Conservation (phyloP, 1,140 invertebrate genomes). For the Andricus grossulariae region DNA sequence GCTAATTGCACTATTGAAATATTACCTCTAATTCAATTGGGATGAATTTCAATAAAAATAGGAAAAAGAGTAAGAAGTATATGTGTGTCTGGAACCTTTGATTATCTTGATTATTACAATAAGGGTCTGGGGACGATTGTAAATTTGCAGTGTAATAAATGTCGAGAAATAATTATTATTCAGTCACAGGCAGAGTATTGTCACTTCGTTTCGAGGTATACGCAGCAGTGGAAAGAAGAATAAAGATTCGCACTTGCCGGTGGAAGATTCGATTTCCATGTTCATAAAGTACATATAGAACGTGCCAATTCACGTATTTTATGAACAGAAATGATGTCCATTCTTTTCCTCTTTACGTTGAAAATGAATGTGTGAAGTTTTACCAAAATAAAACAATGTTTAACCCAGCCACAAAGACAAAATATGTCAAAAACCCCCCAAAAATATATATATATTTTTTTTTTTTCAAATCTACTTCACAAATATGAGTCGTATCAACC, state of each 20-base stretch:
- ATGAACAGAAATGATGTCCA: constrained; percentile 59
- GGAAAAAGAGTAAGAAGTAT: no score
- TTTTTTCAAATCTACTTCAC: no score
- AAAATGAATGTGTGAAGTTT: no score
- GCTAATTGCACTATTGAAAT: no score
- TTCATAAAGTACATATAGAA: constrained; percentile 58
- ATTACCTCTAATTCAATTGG: no score
- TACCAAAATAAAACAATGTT: constrained; percentile 47
- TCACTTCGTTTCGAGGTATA: constrained; percentile 44
- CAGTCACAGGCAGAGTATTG: constrained; percentile 45
- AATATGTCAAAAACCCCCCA: no score
- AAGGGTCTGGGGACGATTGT: not conserved
- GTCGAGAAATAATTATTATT: constrained; percentile 28
- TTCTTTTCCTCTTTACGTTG: no score
- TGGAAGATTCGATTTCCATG: constrained; percentile 33
- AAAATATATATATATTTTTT: no score
- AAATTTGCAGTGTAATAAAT: not conserved
- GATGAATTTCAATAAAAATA: no score
- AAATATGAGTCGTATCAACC: no score
- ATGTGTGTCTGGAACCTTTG: no score
- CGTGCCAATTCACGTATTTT: constrained; percentile 63
- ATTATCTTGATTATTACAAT: no score
- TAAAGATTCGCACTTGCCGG: constrained; percentile 18
- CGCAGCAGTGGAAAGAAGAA: constrained; percentile 37
- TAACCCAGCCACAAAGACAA: constrained; percentile 47